Evolutionary conservation across 2,113 vertebrate genomes (phyloP), one percentile per base, ranked within the genome.

Genomic region (Archilochus colubris): DNA sequence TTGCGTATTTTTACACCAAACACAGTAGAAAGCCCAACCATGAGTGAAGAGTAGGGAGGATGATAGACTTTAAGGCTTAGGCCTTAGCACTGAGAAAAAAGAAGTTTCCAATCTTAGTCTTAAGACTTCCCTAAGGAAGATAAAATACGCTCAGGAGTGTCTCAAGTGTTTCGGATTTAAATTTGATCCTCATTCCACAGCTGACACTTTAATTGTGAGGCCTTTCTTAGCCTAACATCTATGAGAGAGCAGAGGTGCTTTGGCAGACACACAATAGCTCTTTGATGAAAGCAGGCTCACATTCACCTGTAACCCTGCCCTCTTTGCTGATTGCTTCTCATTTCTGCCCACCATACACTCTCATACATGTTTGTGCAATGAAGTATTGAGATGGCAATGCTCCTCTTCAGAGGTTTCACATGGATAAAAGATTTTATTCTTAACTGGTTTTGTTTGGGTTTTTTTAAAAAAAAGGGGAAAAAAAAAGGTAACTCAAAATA

Each of bases 121-220:
- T 63, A 48, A 6, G 8, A 69, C 58, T 81, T 87, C 72, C 84
- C 27, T 24, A 53, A 63, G 51, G 72, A 91, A 93, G 59, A 70
- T 38, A 88, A 95, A 94, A 63, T 27, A 79, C 6, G 13, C 51
- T 87, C 68, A 88, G 57, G 59, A 94, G 48, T 57, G 57, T 84
- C 89, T 85, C 54, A 86, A 33, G 66, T 48, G 79, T 44, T 80
- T 25, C 68, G 79, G 61, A 83, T 81, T 94, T 95, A 88, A 92
- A 95, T 95, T 87, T 92, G 86, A 95, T 86, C 86, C 91, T 95
- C 91, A 88, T 93, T 95, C 94, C 79, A 91, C 73, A 86, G 66
- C 48, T 84, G 88, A 90, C 94, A 88, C 63, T 87, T 88, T 44
- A 87, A 89, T 40, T 66, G 67, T 61, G 82, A 88, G 53, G 83